Percentiles rank a stretch among this genome's conserved stretches.
phyloP scores from a whole-genome alignment of 2,113 vertebrate species.

The Euleptes europaea region DNA sequence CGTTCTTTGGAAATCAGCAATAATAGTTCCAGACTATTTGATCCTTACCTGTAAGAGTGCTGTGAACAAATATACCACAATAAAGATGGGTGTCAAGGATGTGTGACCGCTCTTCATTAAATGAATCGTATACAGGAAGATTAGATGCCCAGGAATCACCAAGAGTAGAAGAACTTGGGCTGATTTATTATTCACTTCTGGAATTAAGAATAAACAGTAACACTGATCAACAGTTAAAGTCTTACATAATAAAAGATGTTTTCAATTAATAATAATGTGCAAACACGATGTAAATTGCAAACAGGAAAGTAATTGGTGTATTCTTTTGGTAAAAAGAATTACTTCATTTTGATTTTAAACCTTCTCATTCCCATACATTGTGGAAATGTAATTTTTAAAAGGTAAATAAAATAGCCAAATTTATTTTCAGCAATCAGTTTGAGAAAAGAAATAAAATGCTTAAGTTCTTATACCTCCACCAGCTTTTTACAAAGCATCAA shows the following conservation, averaged over 20 bases:
- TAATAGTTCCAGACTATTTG: constrained; percentile 9
- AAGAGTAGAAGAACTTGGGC: constrained; percentile 93
- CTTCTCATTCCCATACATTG: neutral
- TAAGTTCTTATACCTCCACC: neutral
- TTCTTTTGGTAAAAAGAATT: neutral
- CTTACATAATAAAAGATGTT: neutral
- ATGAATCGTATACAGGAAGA: constrained; percentile 96
- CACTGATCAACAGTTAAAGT: neutral
- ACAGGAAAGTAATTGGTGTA: neutral
- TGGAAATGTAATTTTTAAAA: neutral
- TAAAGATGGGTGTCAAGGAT: constrained; percentile 90
- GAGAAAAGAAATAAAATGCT: neutral
- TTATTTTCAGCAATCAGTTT: neutral
- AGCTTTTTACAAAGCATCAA: neutral
- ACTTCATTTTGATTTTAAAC: neutral
- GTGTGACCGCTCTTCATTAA: constrained; percentile 97
- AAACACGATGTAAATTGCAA: neutral
- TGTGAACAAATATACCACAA: constrained; percentile 88
- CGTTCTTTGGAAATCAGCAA: neutral
- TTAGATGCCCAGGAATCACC: constrained; percentile 91
- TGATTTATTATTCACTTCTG: constrained; percentile 95
- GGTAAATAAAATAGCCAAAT: neutral
- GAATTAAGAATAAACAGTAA: constrained; percentile 1
- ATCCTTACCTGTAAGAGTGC: constrained; percentile 90
- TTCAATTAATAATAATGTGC: constrained; percentile 1